Conservation (phyloP, 92 coral and sea anemone genomes). For the Parazoanthus darwini region DNA sequence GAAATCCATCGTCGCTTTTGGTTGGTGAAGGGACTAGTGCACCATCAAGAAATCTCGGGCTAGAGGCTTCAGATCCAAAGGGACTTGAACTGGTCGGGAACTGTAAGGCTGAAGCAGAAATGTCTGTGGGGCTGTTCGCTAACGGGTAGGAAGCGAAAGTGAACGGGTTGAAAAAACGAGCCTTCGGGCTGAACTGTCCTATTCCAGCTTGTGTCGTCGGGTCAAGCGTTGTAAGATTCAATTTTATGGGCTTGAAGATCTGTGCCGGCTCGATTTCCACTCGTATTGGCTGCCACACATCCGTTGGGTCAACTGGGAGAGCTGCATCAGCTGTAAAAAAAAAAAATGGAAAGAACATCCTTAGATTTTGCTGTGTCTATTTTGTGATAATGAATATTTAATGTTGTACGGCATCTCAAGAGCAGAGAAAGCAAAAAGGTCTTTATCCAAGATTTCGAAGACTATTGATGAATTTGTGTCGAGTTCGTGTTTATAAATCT, state of each 20-base stretch:
- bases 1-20: constrained; percentile 92
- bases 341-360: constrained; percentile 51
- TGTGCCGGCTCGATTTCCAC: constrained; percentile 89
- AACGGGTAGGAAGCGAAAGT: constrained; percentile 72
- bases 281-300: constrained; percentile 86
- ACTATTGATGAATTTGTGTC: neutral
- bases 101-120: constrained; percentile 31
- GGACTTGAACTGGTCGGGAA: constrained; percentile 48
- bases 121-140: constrained; percentile 56
- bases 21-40: constrained; percentile 96
- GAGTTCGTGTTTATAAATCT: neutral
- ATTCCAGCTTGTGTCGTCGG: constrained; percentile 82
- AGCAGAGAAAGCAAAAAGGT: constrained; percentile 59
- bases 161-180: constrained; percentile 82
- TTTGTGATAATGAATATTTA: constrained; percentile 80
- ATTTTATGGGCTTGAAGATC: constrained; percentile 82
- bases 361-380: constrained; percentile 64
- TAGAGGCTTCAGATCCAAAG: constrained; percentile 59
- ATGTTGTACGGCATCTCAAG: constrained; percentile 76
- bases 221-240: constrained; percentile 76
- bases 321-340: constrained; percentile 58
- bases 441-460: constrained; percentile 35
- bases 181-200: constrained; percentile 80
- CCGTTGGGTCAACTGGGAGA: constrained; percentile 63
- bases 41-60: constrained; percentile 74